These are phyloP conservation scores for Pseudobourletiella spinata DNA, from an alignment of 1,140 invertebrate species.

Conservation along the genomic window DNA sequence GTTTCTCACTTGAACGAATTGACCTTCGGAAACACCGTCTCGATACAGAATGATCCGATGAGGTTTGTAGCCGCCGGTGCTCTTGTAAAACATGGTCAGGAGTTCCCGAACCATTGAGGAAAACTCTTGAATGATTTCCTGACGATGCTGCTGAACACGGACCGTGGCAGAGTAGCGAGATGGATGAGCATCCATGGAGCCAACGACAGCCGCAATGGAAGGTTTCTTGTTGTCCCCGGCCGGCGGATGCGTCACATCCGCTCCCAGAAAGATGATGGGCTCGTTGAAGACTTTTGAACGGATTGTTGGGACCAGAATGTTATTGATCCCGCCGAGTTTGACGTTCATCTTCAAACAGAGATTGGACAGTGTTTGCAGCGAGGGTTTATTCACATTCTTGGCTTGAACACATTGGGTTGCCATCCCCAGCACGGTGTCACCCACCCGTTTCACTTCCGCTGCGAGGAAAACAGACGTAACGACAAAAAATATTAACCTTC, in stretches of 20 bases:
- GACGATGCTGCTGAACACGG: conserved; percentile 93
- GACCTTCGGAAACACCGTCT: conserved; percentile 93
- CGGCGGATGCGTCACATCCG: conserved; percentile 98
- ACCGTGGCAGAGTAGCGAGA: conserved; percentile 98
- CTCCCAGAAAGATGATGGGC: conserved; percentile 91
- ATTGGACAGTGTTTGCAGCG: conserved; percentile 98
- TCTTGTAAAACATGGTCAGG: conserved; percentile 93
- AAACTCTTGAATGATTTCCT: conserved; percentile 98
- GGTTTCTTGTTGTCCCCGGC: conserved; percentile 98
- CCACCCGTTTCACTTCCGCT: conserved; percentile 99
- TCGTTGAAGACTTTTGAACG: conserved; percentile 60
- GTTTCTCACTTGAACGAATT: conserved; percentile 56
- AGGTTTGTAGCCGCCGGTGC: conserved; percentile 86
- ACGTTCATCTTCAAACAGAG: conserved; percentile 99
- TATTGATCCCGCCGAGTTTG: conserved; percentile 98
- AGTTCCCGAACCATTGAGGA: conserved; percentile 95
- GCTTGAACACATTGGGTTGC: conserved; percentile 99
- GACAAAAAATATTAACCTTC: too few relatives aligned
- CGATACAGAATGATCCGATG: conserved; percentile 94
- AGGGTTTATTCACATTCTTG: conserved; percentile 99
- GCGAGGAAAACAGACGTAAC: too few relatives aligned
- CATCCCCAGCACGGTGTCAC: conserved; percentile 97
- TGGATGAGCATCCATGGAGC: conserved; percentile 99
- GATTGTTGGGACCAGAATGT: conserved; percentile 93
- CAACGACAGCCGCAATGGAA: conserved; percentile 96